Conservation (phyloP, 2,888 invertebrate species). For the Petrolisthes manimaculis region DNA sequence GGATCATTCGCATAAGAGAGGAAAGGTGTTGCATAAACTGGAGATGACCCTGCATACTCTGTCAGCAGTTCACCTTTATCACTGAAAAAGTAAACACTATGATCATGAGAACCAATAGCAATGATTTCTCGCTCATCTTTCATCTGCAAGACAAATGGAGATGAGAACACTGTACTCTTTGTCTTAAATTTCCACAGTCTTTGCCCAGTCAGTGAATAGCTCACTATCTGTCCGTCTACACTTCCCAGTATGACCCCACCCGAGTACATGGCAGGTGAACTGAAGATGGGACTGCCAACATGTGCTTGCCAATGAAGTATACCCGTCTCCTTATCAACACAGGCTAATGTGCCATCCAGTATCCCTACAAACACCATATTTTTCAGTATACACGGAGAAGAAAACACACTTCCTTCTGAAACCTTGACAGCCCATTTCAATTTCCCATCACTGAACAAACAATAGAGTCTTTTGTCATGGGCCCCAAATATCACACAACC, state of each 20-base stretch:
- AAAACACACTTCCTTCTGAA: slow-evolving; percentile 52
- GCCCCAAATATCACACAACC: slow-evolving; percentile 77
- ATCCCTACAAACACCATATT: slow-evolving; percentile 45
- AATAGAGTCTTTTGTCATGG: slow-evolving; percentile 79
- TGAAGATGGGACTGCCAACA: slow-evolving; percentile 47
- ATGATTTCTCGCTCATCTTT: slow-evolving; percentile 30
- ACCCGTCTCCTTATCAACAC: slow-evolving; percentile 41
- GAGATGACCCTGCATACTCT: slow-evolving; percentile 15
- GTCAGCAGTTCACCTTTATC: slow-evolving; percentile 29
- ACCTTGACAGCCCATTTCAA: slow-evolving; percentile 74
- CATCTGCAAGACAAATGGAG: slow-evolving; percentile 37
- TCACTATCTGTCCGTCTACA: slow-evolving; percentile 34
- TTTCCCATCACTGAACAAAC: slow-evolving; percentile 72
- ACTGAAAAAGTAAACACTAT: slow-evolving; percentile 38
- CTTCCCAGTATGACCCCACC: slow-evolving; percentile 44
- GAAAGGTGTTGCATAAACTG: slow-evolving; percentile 55
- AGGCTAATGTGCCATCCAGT: slow-evolving; percentile 47
- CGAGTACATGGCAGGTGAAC: slow-evolving; percentile 40
- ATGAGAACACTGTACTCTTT: slow-evolving; percentile 40
- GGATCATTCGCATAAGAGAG: slow-evolving; percentile 11
- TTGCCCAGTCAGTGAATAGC: slow-evolving; percentile 36
- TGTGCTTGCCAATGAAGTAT: slow-evolving; percentile 21
- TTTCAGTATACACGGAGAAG: slow-evolving; percentile 50
- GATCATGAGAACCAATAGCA: slow-evolving; percentile 49
- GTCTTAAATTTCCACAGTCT: slow-evolving; percentile 48